Evolutionary conservation across 2,888 invertebrate species (phyloP), one percentile per base, ranked within the genome.

Genomic region (Andrena flavipes): DNA sequence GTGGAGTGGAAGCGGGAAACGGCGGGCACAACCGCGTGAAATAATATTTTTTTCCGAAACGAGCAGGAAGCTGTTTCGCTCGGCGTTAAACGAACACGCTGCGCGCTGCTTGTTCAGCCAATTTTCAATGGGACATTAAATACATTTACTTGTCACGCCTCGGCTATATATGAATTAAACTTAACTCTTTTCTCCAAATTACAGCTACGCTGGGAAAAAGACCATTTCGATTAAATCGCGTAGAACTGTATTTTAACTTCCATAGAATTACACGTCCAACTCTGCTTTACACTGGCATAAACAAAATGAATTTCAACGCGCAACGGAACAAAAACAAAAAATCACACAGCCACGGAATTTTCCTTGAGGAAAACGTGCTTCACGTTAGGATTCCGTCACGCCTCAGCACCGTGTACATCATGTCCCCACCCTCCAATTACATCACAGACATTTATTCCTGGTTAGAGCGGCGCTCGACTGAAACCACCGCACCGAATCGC

Each of bases 41-140:
- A 76, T 70, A 35, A 67, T 71, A 77, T 71, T 77, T 71, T 65
- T 65, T 71, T 65, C 60, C 23, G 6, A 33, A 65, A 77, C 64
- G 30, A 49, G 16, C 59, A 30, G 65, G 33, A 60, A 80, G 67
- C 65, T 20, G 65, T 60, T 54, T 54, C 42, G 20, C n/a, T 4
- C 13, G 13, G 4, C 60, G 48, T 62, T 68, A 60, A 42, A 75
- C 35, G 23, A 16, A 35, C 56, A 7, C 8, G 20, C 48, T 56
- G 20, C 16, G n/a, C 13, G 49, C 33, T 65, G 59, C 16, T 59
- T 49, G 30, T 51, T 60, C 20, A 70, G 35, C 51, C n/a, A n/a
- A 63, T 62, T 74, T 33, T 30, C 42, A 6, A 6, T 16, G 20
- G 23, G 20, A 33, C 23, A 29, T 68, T 13, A 42, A 60, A 67